Evolutionary conservation across 30 jellyfish, hydroid and myxozoan genomes (phyloP), one percentile per base, ranked within the genome.

Genomic region (Aurelia sp.): DNA sequence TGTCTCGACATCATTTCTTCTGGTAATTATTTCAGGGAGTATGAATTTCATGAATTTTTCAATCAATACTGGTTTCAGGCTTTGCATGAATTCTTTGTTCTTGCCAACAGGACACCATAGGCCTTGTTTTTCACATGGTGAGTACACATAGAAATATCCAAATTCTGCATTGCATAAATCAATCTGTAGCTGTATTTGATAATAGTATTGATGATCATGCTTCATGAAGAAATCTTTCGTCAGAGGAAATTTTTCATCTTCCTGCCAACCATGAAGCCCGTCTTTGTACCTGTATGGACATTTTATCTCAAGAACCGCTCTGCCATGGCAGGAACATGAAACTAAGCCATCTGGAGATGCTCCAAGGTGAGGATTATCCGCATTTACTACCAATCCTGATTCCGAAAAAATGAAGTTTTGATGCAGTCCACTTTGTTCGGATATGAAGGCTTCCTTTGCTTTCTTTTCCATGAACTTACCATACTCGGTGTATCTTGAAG

Each of bases 291-390:
- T 78, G 53, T 58, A 78, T 0, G 79, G 88, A 78, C 88, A 78
- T 78, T 78, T 78, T 60, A 78, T 58, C 51, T 78, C 78, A 27
- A 78, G 74, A 58, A 75, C 75, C 1, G 63, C 87, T 51, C 61
- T 75, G 41, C 87, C 87, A 75, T 75, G 72, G 24, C 87, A 75
- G 22, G 11, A 27, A 75, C 87, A 75, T 13, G 60, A n/a, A 41
- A 60, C 74, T 17, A 78, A 10, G 31, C 78, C 78, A 78, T 78
- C 88, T 57, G 88, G 88, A 44, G 77, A 18, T 57, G 88, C 78
- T 5, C 88, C 88, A 57, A 78, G 76, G 21, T 11, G 58, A 57
- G 88, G 88, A 33, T 16, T 58, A 1, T 78, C 78, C 61, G 88
- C 88, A 78, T 40, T 61, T 11, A 78, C 63, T 68, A 78, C 38